These are phyloP conservation scores for Steromphala cineraria DNA, from an alignment of 2,888 invertebrate genomes.

Conservation along the genomic window DNA sequence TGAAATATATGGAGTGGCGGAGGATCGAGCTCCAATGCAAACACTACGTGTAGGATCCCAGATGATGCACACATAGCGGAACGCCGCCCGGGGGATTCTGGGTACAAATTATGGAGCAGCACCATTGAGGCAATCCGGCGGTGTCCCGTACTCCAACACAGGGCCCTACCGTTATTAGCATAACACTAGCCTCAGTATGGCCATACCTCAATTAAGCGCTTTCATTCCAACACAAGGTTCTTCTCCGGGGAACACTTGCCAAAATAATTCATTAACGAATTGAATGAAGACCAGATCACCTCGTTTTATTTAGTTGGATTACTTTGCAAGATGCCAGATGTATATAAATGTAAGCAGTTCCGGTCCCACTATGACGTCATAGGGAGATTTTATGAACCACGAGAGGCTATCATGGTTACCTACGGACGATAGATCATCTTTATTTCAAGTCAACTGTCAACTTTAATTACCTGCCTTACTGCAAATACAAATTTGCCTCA, in stretches of 20 bases:
- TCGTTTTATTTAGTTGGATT: not conserved
- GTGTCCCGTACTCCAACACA: no score
- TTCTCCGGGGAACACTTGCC: conserved; percentile 1
- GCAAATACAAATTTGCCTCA: no score
- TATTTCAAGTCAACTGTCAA: not conserved
- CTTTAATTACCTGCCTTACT: not conserved
- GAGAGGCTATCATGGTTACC: not conserved
- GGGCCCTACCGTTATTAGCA: no score
- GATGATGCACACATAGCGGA: not conserved
- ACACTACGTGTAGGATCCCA: not conserved
- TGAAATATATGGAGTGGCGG: not conserved
- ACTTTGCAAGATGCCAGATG: not conserved
- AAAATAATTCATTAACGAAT: conserved; percentile 8
- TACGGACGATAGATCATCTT: not conserved
- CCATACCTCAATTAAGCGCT: not conserved
- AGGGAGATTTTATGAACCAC: not conserved
- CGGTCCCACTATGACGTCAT: not conserved
- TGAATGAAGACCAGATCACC: not conserved
- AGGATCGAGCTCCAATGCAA: not conserved
- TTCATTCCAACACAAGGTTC: not conserved
- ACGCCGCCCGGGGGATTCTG: not conserved
- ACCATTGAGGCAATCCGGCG: no score
- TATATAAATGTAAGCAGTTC: not conserved
- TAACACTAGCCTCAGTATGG: no score
- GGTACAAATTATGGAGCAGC: no score